These are phyloP conservation scores for Yponomeuta sedellus DNA, from an alignment of 2,888 invertebrate species.

Conservation along the genomic window DNA sequence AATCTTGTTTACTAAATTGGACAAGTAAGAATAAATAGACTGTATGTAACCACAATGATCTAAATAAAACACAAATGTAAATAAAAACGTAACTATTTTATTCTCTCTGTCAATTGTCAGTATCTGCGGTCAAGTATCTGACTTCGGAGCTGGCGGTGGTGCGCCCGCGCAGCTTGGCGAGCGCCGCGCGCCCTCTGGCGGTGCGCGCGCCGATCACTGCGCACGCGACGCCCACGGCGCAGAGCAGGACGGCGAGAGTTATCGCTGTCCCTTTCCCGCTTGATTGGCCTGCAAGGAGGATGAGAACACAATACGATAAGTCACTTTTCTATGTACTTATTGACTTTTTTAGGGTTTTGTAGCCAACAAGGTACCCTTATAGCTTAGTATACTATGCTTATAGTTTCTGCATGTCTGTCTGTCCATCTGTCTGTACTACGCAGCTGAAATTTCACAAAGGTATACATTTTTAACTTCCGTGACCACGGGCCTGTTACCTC, in stretches of 20 bases:
- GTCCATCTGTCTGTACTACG: too few species aligned
- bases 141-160: slow-evolving; percentile 47
- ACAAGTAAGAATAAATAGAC: too few species aligned
- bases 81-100: slow-evolving; percentile 15
- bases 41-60: too few species aligned
- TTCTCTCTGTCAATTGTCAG: slow-evolving; percentile 35
- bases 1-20: too few species aligned
- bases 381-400: too few species aligned
- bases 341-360: too few species aligned
- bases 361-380: too few species aligned
- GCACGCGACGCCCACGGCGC: slow-evolving; percentile 18
- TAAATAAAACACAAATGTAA: background rate
- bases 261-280: background rate
- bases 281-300: background rate
- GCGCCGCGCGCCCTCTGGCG: slow-evolving; percentile 29
- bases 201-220: slow-evolving; percentile 30
- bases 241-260: background rate
- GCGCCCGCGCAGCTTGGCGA: slow-evolving; percentile 42
- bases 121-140: slow-evolving; percentile 45
- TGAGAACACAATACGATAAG: background rate
- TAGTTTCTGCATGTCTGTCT: too few species aligned
- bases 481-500: too few species aligned
- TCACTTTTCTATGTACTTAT: too few species aligned
- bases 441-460: too few species aligned
- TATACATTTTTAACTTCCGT: too few species aligned